phyloP scores from a whole-genome alignment of 2,888 invertebrate species.

The Idaea biselata region DNA sequence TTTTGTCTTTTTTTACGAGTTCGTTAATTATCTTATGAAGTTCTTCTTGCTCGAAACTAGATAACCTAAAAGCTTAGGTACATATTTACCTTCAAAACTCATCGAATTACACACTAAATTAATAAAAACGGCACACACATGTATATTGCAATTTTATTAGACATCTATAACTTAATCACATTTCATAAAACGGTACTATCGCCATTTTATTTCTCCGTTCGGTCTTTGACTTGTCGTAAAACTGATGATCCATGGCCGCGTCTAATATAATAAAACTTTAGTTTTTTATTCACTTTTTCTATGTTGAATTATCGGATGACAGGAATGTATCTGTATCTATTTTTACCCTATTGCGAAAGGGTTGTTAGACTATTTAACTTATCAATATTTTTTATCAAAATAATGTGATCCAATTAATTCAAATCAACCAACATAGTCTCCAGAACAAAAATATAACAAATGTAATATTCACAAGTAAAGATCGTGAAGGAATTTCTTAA shows the following conservation, averaged over 20 bases:
- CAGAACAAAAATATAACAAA: slow-evolving; percentile 6
- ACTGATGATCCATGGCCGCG: background rate
- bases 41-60: too few species aligned
- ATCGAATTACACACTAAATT: background rate
- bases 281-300: background rate
- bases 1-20: too few species aligned
- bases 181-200: background rate
- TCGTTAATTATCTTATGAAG: too few species aligned
- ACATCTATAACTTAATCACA: slow-evolving; percentile 3
- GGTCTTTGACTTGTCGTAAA: slow-evolving; percentile 1
- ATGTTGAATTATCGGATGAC: background rate
- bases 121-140: background rate
- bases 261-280: background rate
- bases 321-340: too few species aligned
- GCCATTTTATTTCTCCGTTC: background rate
- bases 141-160: background rate
- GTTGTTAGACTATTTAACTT: too few species aligned
- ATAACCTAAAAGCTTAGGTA: background rate
- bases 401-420: background rate
- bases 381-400: too few species aligned
- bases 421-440: background rate
- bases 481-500: slow-evolving; percentile 15
- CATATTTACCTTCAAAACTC: background rate
- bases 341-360: too few species aligned
- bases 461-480: slow-evolving; percentile 12